Conservation (phyloP, 2,113 vertebrate species). For the Taxidea taxus region DNA sequence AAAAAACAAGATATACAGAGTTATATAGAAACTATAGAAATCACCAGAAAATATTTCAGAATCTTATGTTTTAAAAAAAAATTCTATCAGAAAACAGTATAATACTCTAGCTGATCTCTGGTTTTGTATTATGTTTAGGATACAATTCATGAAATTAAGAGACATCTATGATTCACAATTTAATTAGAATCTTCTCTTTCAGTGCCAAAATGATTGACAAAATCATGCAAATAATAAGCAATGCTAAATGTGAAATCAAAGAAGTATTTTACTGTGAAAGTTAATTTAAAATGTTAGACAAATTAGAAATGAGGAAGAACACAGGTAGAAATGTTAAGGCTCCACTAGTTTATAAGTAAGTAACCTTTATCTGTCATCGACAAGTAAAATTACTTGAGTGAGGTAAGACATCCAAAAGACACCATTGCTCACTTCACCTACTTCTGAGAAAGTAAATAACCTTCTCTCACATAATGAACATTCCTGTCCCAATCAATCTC, state of each 20-base stretch:
- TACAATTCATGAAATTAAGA: not conserved
- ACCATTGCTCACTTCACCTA: not conserved
- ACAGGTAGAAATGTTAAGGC: not conserved
- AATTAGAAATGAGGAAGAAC: not conserved
- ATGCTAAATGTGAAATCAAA: not conserved
- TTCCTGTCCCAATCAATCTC: not conserved
- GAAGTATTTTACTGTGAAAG: not conserved
- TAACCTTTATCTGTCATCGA: not conserved
- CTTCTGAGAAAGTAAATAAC: not conserved
- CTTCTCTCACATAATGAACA: not conserved
- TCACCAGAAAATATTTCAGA: not conserved
- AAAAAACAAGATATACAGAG: not conserved
- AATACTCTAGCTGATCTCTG: not conserved
- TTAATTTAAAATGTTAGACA: not conserved
- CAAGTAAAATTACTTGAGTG: slow-evolving; percentile 10
- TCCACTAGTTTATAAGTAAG: not conserved
- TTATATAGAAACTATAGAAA: not conserved
- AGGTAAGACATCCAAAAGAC: not conserved
- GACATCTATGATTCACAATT: not conserved
- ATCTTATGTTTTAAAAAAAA: not conserved
- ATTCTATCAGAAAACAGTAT: not conserved
- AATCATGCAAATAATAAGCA: not conserved
- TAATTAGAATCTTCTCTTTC: not conserved
- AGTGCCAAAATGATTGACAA: not conserved
- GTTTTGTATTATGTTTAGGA: not conserved